Conservation (phyloP, 2,113 vertebrate genomes). For the Myxocyprinus asiaticus region DNA sequence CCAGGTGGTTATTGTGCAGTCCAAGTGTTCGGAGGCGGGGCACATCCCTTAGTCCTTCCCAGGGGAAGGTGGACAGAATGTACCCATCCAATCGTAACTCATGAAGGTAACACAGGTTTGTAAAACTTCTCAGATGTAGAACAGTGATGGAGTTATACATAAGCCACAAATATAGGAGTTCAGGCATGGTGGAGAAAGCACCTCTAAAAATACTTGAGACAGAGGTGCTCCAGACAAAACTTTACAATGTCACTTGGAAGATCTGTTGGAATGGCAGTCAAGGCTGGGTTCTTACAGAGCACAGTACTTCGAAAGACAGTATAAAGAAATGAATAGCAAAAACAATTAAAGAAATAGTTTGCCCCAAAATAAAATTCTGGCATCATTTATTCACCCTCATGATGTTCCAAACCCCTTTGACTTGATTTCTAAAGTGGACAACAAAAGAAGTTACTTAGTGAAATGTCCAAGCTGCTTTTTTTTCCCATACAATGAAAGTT, state of each 20-base stretch:
- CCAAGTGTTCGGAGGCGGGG: conserved; percentile 83
- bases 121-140: conserved; percentile 85
- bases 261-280: conserved; percentile 81
- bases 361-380: too few relatives aligned
- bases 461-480: too few relatives aligned
- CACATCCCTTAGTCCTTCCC: conserved; percentile 86
- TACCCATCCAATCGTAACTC: conserved; percentile 91
- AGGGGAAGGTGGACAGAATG: conserved; percentile 83
- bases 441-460: too few relatives aligned
- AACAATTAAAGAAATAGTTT: neutral
- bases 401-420: too few relatives aligned
- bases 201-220: conserved; percentile 81
- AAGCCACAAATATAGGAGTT: conserved; percentile 87
- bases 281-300: conserved; percentile 85
- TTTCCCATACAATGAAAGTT: too few relatives aligned
- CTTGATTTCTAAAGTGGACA: too few relatives aligned
- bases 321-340: neutral
- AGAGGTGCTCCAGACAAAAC: conserved; percentile 86
- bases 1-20: conserved; percentile 87
- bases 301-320: conserved; percentile 74
- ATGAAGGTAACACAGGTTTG: conserved; percentile 84
- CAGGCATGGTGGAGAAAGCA: conserved; percentile 87
- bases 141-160: conserved; percentile 82
- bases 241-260: conserved; percentile 85
- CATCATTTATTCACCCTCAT: too few relatives aligned